Evolutionary conservation across 2,888 invertebrate species (phyloP).

Genomic region (Meghimatium bilineatum): DNA sequence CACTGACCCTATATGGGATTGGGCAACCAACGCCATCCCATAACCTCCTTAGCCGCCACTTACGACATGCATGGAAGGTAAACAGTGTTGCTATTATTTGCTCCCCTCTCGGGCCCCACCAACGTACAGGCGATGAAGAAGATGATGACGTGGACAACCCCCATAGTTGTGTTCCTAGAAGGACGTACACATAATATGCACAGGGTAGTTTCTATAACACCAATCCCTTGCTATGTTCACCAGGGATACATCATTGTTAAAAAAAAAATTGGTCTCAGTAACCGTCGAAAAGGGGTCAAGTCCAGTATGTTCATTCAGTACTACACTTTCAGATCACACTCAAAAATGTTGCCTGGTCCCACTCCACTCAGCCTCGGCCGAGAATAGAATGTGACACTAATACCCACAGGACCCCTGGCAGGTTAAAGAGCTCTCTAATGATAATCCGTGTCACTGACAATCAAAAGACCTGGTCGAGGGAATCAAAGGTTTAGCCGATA

Average conservation of each 20-base stretch:
- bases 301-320: not conserved
- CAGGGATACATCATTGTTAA: not conserved
- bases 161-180: no score
- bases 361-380: not conserved
- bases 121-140: no score
- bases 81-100: no score
- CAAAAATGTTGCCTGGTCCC: not conserved
- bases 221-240: not conserved
- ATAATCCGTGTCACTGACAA: not conserved
- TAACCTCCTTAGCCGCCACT: no score
- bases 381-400: not conserved
- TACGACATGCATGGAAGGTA: no score
- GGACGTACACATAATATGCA: no score
- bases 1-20: no score
- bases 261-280: not conserved
- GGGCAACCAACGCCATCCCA: no score
- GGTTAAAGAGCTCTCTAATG: conserved; percentile 2
- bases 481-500: not conserved
- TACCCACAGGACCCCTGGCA: not conserved
- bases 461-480: not conserved
- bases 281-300: not conserved
- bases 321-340: not conserved
- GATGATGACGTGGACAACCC: no score
- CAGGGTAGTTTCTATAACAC: no score
- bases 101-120: no score